These are phyloP conservation scores for Azemiops feae DNA, from an alignment of 2,113 vertebrate genomes.

Conservation along the genomic window DNA sequence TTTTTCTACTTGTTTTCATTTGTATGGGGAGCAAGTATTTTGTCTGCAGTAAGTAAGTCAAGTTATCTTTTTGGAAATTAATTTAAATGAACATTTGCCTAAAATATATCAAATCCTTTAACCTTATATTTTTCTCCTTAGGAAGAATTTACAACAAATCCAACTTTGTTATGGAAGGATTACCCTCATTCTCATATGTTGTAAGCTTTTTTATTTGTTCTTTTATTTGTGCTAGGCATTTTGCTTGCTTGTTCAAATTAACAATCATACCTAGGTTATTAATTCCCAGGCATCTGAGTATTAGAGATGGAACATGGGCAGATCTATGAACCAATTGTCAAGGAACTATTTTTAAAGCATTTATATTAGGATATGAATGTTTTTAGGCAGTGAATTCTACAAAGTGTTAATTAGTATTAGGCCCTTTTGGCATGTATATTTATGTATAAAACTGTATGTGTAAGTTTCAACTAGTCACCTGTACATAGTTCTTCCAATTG, in stretches of 20 bases:
- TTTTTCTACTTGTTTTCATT: slow-evolving; percentile 83
- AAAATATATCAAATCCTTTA: slow-evolving; percentile 17
- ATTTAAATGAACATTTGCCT: not conserved
- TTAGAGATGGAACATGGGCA: not conserved
- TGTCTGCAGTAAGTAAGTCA: slow-evolving; percentile 74
- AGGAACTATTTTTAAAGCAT: not conserved
- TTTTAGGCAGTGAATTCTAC: not conserved
- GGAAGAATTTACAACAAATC: slow-evolving; percentile 81
- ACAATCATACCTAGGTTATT: not conserved
- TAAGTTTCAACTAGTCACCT: not conserved
- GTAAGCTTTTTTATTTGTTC: slow-evolving; percentile 67
- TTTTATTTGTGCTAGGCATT: not conserved
- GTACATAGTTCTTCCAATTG: no score
- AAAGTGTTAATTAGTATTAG: not conserved
- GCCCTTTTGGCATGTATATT: not conserved
- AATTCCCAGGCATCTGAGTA: not conserved
- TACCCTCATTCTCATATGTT: slow-evolving; percentile 81
- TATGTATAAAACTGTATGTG: not conserved
- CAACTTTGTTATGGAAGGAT: slow-evolving; percentile 79
- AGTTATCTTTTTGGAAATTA: slow-evolving; percentile 13
- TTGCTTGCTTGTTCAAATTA: not conserved
- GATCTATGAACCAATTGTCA: not conserved
- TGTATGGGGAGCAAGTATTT: slow-evolving; percentile 82
- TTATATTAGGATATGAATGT: not conserved
- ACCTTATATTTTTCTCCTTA: slow-evolving; percentile 40